A percentile compares a stretch with the other conserved stretches of the same genome.
These are phyloP conservation scores for Tragopan temminckii DNA, from an alignment of 2,797 vertebrate genomes.

Conservation along the genomic window DNA sequence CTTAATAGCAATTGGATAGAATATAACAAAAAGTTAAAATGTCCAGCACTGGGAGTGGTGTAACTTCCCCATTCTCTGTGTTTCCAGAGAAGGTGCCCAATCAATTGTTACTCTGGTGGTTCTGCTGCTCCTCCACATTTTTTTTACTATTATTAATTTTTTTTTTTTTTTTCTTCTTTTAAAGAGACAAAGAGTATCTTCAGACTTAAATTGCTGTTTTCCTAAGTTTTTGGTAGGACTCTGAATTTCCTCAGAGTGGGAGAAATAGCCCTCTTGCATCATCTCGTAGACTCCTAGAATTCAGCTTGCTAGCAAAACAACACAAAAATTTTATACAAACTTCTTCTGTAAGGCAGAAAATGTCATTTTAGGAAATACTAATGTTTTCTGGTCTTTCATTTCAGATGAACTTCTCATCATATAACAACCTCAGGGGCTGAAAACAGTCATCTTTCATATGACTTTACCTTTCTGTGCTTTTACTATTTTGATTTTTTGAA, in stretches of 20 bases:
- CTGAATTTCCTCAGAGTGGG: background rate
- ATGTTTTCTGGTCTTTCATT: background rate
- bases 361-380: background rate
- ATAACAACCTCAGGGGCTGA: background rate
- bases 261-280: background rate
- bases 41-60: background rate
- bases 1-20: fast-evolving
- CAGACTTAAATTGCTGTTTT: background rate
- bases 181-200: background rate
- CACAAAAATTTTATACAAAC: background rate
- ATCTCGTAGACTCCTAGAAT: background rate
- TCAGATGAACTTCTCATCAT: background rate
- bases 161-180: no score
- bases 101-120: background rate
- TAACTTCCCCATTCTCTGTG: background rate
- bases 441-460: background rate
- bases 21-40: background rate
- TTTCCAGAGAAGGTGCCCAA: background rate
- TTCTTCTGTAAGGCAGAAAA: background rate
- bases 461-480: background rate
- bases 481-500: conserved; percentile 14
- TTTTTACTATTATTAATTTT: background rate
- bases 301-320: background rate
- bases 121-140: fast-evolving
- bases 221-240: background rate